Conservation (phyloP, 1,140 invertebrate genomes). For the Chymomyza costata region DNA sequence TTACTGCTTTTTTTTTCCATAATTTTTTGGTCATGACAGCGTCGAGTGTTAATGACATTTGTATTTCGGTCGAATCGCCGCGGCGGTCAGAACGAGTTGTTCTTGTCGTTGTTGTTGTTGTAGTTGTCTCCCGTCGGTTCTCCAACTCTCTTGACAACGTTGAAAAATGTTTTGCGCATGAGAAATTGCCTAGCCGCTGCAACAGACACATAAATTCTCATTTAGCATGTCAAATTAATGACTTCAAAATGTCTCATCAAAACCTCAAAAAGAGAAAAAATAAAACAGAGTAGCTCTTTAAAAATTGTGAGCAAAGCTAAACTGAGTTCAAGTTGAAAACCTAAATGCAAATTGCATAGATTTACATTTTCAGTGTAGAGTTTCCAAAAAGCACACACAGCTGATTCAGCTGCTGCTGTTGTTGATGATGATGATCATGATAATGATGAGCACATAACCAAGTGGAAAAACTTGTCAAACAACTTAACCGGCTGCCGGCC, state of each 20-base stretch:
- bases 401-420: conserved; percentile 35
- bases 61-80: conserved; percentile 18
- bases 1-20: neutral
- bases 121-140: conserved; percentile 8
- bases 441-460: conserved; percentile 43
- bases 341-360: conserved; percentile 21
- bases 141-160: conserved; percentile 17
- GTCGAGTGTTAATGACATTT: conserved; percentile 68
- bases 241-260: conserved; percentile 45
- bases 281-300: conserved; percentile 19
- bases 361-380: conserved; percentile 17
- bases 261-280: neutral
- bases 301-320: conserved; percentile 18
- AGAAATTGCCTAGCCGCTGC: conserved; percentile 54
- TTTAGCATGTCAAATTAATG: conserved; percentile 70
- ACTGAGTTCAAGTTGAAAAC: conserved; percentile 37
- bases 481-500: conserved; percentile 63
- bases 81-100: conserved; percentile 34
- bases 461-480: conserved; percentile 66
- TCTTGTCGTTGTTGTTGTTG: conserved; percentile 8
- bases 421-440: conserved; percentile 29
- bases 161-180: conserved; percentile 66
- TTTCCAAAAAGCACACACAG: conserved; percentile 34
- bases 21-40: conserved; percentile 32
- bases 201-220: conserved; percentile 69